These are phyloP conservation scores for Diprion similis DNA, from an alignment of 1,140 invertebrate genomes.

Conservation along the genomic window DNA sequence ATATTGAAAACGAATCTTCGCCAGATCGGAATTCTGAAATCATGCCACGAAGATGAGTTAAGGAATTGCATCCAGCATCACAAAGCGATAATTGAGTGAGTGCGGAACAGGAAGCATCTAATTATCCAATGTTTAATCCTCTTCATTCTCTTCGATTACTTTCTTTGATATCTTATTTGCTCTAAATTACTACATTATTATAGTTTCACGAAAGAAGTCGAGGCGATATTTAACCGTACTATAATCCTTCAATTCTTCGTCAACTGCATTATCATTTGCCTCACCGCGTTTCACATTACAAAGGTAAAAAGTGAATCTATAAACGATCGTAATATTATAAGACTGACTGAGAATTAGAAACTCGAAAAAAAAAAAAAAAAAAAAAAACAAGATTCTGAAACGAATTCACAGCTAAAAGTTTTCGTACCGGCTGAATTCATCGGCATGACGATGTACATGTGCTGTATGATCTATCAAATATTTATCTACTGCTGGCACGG, in stretches of 20 bases:
- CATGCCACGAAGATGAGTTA: constrained; percentile 22
- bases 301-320: constrained; percentile 43
- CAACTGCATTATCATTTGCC: constrained; percentile 63
- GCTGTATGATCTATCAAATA: constrained; percentile 62
- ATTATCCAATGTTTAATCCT: not conserved
- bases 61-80: constrained; percentile 33
- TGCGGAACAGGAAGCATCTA: not conserved
- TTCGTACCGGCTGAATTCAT: constrained; percentile 52
- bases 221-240: constrained; percentile 52
- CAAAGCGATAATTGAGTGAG: constrained; percentile 39
- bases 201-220: constrained; percentile 41
- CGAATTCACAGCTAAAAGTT: constrained; percentile 35
- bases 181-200: constrained; percentile 18
- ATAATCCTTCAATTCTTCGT: constrained; percentile 61
- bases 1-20: constrained; percentile 37
- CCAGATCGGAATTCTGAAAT: not conserved
- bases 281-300: constrained; percentile 60
- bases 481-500: constrained; percentile 66
- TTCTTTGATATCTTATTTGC: not conserved
- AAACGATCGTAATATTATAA: not conserved
- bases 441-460: constrained; percentile 58
- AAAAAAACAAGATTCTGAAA: constrained; percentile 6
- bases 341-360: not conserved
- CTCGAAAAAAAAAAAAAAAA: constrained; percentile 19
- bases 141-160: constrained; percentile 2